Evolutionary conservation across 2,797 vertebrate genomes (phyloP).

Genomic region (Pitangus sulphuratus): DNA sequence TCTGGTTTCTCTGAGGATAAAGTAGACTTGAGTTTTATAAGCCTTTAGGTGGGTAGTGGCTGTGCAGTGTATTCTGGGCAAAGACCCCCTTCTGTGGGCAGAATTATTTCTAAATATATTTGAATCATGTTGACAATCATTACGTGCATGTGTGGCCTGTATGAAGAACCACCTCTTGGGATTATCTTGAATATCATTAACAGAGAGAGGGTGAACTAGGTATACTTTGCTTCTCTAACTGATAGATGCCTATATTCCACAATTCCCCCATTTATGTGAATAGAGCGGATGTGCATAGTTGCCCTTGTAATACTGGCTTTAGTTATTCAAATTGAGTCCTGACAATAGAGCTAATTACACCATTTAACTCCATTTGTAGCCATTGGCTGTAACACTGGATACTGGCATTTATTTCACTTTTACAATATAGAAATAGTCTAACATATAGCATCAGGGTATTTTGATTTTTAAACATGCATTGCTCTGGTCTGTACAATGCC

Average conservation of each 20-base stretch:
- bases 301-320: neutral
- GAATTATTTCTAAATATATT: neutral
- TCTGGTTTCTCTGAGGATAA: neutral
- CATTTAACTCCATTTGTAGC: neutral
- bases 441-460: neutral
- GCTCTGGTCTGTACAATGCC: neutral
- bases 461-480: neutral
- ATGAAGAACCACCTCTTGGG: neutral
- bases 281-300: neutral
- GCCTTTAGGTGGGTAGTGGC: neutral
- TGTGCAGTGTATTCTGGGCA: neutral
- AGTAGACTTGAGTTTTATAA: neutral
- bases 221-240: neutral
- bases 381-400: neutral
- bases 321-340: neutral
- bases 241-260: neutral
- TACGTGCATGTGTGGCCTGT: fast-evolving
- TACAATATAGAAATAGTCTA: neutral
- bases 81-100: neutral
- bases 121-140: neutral
- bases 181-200: neutral
- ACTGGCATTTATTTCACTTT: neutral
- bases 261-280: fast-evolving
- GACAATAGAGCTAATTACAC: neutral
- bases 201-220: neutral